Percentiles rank a stretch among this genome's conserved stretches.
These are phyloP conservation scores for Chaetodon trifasciatus DNA, from an alignment of 2,797 vertebrate species.

Conservation along the genomic window DNA sequence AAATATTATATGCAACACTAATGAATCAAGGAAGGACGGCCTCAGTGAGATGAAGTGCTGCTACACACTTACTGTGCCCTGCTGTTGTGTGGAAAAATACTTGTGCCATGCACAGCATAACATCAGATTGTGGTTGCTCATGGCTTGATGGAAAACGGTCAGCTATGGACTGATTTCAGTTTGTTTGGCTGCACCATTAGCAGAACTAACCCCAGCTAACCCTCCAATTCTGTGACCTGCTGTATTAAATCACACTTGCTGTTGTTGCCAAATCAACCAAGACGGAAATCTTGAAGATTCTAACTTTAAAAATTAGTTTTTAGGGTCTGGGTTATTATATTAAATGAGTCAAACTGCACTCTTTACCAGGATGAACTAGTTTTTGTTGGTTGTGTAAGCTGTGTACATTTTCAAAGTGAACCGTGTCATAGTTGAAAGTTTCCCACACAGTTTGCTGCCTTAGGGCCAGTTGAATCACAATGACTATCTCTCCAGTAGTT, in stretches of 20 bases:
- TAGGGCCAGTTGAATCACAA: constrained; percentile 51
- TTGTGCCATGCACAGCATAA: background rate
- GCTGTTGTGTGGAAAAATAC: background rate
- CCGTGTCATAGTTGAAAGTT: constrained; percentile 32
- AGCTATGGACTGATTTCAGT: background rate
- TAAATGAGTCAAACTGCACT: background rate
- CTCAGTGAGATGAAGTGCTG: background rate
- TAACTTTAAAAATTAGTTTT: background rate
- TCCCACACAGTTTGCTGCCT: constrained; percentile 34
- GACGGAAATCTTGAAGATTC: background rate
- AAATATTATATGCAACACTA: background rate
- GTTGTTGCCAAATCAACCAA: background rate
- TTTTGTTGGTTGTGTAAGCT: constrained; percentile 23
- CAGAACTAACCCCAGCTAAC: background rate
- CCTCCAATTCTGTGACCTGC: background rate
- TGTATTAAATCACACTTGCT: background rate
- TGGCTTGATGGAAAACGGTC: too few relatives aligned
- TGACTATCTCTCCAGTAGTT: constrained; percentile 1
- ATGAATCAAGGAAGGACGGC: background rate
- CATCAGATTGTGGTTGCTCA: background rate
- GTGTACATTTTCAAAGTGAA: constrained; percentile 41
- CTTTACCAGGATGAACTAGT: background rate
- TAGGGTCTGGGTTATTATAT: background rate
- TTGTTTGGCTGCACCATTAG: background rate
- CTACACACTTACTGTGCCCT: background rate